Evolutionary conservation across 2,113 vertebrate genomes (phyloP).

Genomic region (Cryptotis parvus): DNA sequence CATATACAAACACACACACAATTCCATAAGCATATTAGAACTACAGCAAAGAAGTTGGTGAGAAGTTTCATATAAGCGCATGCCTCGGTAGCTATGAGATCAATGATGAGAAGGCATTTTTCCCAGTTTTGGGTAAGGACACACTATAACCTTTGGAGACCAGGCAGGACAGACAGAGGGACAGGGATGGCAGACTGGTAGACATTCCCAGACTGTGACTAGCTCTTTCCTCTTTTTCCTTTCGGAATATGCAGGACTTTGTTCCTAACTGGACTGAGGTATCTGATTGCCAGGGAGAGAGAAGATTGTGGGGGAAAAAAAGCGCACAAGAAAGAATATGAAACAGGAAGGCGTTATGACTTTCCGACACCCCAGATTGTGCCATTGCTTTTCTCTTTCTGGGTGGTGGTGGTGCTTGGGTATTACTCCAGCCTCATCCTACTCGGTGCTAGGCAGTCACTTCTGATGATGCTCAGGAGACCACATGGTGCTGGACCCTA

Average conservation of each 20-base stretch:
- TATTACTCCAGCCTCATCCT: too few relatives aligned
- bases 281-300: not conserved
- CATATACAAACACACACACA: too few relatives aligned
- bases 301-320: not conserved
- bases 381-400: not conserved
- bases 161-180: not conserved
- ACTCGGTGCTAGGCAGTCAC: too few relatives aligned
- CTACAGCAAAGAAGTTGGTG: conserved; percentile 1
- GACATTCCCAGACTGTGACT: not conserved
- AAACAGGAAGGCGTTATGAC: not conserved
- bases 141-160: not conserved
- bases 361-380: not conserved
- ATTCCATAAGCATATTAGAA: not conserved
- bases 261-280: not conserved
- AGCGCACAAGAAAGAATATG: not conserved
- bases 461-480: too few relatives aligned
- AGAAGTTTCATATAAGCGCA: not conserved
- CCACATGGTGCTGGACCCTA: too few relatives aligned
- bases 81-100: not conserved
- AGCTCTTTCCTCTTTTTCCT: not conserved
- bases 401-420: too few relatives aligned
- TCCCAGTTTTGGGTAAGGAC: not conserved
- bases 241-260: not conserved
- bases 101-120: not conserved
- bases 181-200: not conserved